These are phyloP conservation scores for Hirtodrosophila trivittata DNA, from an alignment of 2,888 invertebrate species.

Conservation along the genomic window DNA sequence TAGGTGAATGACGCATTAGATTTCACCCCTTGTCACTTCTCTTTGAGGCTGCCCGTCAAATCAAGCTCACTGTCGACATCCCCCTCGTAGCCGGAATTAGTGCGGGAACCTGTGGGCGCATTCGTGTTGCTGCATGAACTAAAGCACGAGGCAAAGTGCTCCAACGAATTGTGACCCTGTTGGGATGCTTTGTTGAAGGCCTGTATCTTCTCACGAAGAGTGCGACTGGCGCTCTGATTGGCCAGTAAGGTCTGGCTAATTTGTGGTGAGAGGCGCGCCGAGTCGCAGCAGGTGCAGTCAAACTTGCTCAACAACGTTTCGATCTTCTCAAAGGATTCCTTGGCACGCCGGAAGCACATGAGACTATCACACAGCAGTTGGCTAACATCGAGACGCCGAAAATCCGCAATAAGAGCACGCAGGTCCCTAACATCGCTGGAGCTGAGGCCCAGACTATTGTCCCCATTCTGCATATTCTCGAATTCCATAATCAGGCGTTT, in stretches of 20 bases:
- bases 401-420: slow-evolving; percentile 55
- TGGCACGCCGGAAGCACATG: slow-evolving; percentile 62
- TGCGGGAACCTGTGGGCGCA: not conserved
- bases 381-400: slow-evolving; percentile 64
- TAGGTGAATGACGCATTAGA: not conserved
- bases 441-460: slow-evolving; percentile 15
- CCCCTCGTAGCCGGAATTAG: slow-evolving; percentile 69
- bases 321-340: slow-evolving; percentile 68
- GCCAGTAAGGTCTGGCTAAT: not conserved
- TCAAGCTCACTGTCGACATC: slow-evolving; percentile 74
- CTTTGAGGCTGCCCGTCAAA: not conserved
- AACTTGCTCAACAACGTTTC: slow-evolving; percentile 36
- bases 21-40: not conserved
- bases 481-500: slow-evolving; percentile 70
- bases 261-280: not conserved
- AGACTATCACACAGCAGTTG: slow-evolving; percentile 66
- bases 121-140: slow-evolving; percentile 50
- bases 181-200: slow-evolving; percentile 58
- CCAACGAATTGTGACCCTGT: slow-evolving; percentile 30
- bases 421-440: slow-evolving; percentile 45
- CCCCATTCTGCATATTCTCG: slow-evolving; percentile 42
- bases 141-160: slow-evolving; percentile 64
- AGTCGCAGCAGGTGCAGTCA: not conserved
- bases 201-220: slow-evolving; percentile 61
- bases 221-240: too few relatives aligned